Conservation (phyloP, 1,140 invertebrate genomes). For the Bombus sibiricus region DNA sequence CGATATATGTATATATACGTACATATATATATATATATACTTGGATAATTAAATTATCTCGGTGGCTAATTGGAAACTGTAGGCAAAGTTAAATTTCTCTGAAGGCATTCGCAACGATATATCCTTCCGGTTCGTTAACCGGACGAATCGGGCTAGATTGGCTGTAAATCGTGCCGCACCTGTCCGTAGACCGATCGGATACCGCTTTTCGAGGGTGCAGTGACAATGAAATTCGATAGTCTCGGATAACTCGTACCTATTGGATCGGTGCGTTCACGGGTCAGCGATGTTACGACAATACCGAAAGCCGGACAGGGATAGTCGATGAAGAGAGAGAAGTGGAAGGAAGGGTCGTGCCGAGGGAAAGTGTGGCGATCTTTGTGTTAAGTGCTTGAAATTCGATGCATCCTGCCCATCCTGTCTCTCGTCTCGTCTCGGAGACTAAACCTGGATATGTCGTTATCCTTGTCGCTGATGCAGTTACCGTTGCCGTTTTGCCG, state of each 20-base stretch:
- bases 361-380: conserved; percentile 52
- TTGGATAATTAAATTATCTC: background rate
- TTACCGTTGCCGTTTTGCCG: background rate
- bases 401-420: conserved; percentile 71
- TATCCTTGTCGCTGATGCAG: conserved; percentile 10
- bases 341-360: conserved; percentile 21
- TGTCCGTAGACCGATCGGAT: conserved; percentile 57
- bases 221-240: conserved; percentile 69
- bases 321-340: conserved; percentile 9
- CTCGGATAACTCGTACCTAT: conserved; percentile 48
- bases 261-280: conserved; percentile 63
- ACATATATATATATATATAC: no score
- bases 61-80: background rate
- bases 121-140: conserved; percentile 41
- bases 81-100: background rate
- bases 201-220: conserved; percentile 56
- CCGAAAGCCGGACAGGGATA: conserved; percentile 54
- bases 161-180: conserved; percentile 55
- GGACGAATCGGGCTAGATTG: conserved; percentile 38
- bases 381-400: conserved; percentile 70
- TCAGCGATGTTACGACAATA: conserved; percentile 62
- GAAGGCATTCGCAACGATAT: background rate
- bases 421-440: conserved; percentile 20
- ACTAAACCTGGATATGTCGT: conserved; percentile 19
- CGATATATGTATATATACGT: no score